Evolutionary conservation across 2,113 vertebrate genomes (phyloP).

Genomic region (Myrmecophaga tridactyla): DNA sequence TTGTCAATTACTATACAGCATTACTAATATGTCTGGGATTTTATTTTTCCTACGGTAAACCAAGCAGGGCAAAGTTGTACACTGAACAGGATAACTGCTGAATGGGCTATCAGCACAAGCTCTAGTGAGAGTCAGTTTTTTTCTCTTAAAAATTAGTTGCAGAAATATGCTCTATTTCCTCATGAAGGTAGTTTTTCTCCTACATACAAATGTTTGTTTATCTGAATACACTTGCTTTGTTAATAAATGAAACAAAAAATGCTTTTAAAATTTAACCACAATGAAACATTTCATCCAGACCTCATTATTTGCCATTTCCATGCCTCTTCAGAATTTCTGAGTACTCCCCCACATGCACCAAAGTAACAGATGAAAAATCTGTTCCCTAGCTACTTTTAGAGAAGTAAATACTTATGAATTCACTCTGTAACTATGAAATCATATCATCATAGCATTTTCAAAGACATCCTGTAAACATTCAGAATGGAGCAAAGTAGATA

Average conservation of each 20-base stretch:
- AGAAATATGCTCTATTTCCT: constrained; percentile 41
- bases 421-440: constrained; percentile 29
- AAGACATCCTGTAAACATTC: constrained; percentile 46
- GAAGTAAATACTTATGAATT: constrained; percentile 66
- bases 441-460: constrained; percentile 53
- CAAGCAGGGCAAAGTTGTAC: neutral
- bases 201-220: constrained; percentile 40
- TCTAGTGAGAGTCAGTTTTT: neutral
- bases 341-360: neutral
- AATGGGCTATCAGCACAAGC: neutral
- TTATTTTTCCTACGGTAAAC: constrained; percentile 30
- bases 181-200: constrained; percentile 26
- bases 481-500: constrained; percentile 22
- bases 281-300: constrained; percentile 39
- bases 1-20: neutral
- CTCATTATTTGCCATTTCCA: constrained; percentile 56
- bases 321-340: constrained; percentile 63
- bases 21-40: neutral
- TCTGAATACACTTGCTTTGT: constrained; percentile 50
- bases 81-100: neutral
- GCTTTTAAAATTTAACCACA: constrained; percentile 46
- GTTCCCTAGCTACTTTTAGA: constrained; percentile 61
- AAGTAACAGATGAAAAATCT: constrained; percentile 60
- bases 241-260: constrained; percentile 51
- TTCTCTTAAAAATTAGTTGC: constrained; percentile 22